Evolutionary conservation across 2,113 vertebrate species (phyloP), one percentile per base, ranked within the genome.

Genomic region (Hydrochoerus hydrochaeris): DNA sequence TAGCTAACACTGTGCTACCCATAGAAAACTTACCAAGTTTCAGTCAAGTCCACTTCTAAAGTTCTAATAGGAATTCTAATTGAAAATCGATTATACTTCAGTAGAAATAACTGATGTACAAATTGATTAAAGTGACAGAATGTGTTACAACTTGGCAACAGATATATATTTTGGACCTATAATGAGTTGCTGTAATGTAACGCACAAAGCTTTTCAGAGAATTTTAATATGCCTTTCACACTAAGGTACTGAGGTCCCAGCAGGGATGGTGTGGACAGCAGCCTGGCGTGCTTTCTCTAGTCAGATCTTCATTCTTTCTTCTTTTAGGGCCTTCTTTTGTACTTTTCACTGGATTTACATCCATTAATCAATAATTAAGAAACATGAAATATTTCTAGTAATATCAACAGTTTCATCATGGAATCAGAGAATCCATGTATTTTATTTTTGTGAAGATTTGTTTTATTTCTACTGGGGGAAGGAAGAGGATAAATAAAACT

Each of bases 391-490:
- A 1, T 3, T 77, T 10, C 35, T 69, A 44, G 19, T 85, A 46
- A 81, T 26, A 89, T 0, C 52, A 65, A 9, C 4, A 44, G 22
- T 65, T 24, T 38, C 16, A 38, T 81, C 7, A 41, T 28, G 7
- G 17, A 65, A 4, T 84, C 85, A 71, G n/a, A 91, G 46, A 69
- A 7, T 73, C 4, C 32, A 35, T 8, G 41, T 44, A n/a, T 89
- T 41, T 54, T 52, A 11, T 52, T 52, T 52, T 52, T 97, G 94
- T 97, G 96, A 98, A 98, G 96, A 98, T 98, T 95, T 80, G 26
- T 97, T 99, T 99, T 99, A 99, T 99, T 99, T 99, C 98, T 99
- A 98, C 97, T 98, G 97, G 98, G 98, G 98, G 93, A 98, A 98
- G 97, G 97, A 96, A 98, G 98, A 98, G 97, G 98, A 99, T 99